Percentiles rank a stretch among this genome's conserved stretches.
Evolutionary conservation across 2,113 vertebrate genomes (phyloP).

Genomic region (Neogobius melanostomus): DNA sequence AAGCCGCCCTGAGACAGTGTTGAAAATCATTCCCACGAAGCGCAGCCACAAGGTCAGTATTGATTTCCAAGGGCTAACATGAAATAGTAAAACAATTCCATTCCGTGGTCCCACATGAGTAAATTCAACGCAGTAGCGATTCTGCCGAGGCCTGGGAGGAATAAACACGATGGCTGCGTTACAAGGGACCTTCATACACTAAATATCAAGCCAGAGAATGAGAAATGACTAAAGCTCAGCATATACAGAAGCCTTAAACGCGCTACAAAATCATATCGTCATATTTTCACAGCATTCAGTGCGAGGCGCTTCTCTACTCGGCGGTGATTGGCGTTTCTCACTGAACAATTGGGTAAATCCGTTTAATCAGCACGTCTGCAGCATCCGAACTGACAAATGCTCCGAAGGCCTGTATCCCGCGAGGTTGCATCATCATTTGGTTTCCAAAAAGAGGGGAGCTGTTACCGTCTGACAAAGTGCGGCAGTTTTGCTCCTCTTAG

Average conservation of each 20-base stretch:
- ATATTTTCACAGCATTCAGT: not conserved
- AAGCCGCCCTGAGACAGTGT: not conserved
- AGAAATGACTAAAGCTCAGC: no score
- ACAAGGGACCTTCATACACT: constrained; percentile 35
- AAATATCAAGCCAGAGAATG: not conserved
- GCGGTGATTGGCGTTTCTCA: constrained; percentile 36
- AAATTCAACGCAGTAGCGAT: constrained; percentile 38
- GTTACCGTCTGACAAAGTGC: constrained; percentile 44
- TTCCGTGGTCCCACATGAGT: constrained; percentile 38
- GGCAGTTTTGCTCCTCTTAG: constrained; percentile 27
- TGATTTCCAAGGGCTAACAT: constrained; percentile 43
- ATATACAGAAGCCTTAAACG: not conserved
- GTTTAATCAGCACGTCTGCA: constrained; percentile 54
- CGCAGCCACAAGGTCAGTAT: constrained; percentile 40
- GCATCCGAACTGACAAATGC: constrained; percentile 45
- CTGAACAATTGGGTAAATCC: constrained; percentile 46
- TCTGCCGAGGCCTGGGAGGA: constrained; percentile 48
- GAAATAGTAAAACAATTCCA: constrained; percentile 29
- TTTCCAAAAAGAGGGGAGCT: constrained; percentile 20
- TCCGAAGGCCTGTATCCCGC: constrained; percentile 36
- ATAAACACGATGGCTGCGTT: constrained; percentile 30
- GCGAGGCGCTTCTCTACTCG: constrained; percentile 4
- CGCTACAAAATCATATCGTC: constrained; percentile 5
- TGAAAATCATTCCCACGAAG: constrained; percentile 19
- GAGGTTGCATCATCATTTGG: constrained; percentile 47